Evolutionary conservation across 1,140 invertebrate genomes (phyloP).

Genomic region (Drosophila persimilis): DNA sequence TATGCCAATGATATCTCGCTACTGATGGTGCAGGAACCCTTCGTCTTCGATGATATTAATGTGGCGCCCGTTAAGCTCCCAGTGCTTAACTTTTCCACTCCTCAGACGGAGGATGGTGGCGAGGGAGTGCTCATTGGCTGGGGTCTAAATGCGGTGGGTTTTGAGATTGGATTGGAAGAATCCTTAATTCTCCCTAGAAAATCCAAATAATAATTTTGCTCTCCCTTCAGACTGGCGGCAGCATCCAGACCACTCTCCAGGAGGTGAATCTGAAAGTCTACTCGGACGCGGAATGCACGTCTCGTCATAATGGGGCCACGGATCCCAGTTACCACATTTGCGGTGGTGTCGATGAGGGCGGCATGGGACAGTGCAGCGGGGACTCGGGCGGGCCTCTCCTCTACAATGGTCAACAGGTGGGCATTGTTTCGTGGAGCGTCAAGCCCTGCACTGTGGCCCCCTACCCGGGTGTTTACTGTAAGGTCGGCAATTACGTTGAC

Average conservation of each 20-base stretch:
- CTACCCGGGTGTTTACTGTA: constrained; percentile 84
- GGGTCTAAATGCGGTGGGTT: constrained; percentile 71
- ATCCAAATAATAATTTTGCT: not conserved
- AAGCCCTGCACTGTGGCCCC: constrained; percentile 82
- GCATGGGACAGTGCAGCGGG: constrained; percentile 84
- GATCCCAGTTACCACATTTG: constrained; percentile 79
- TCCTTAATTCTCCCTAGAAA: not conserved
- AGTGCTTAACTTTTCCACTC: constrained; percentile 40
- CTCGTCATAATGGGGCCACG: constrained; percentile 53
- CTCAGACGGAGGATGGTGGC: constrained; percentile 53
- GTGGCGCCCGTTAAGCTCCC: constrained; percentile 67
- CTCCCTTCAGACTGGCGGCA: constrained; percentile 73
- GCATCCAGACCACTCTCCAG: constrained; percentile 70
- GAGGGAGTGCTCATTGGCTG: constrained; percentile 70
- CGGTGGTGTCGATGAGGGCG: constrained; percentile 82
- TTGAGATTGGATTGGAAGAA: not conserved
- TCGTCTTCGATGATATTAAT: constrained; percentile 56
- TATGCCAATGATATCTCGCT: constrained; percentile 78
- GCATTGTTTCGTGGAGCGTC: constrained; percentile 83
- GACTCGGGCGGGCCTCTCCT: constrained; percentile 84
- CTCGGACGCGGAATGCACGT: constrained; percentile 72
- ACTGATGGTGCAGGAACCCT: constrained; percentile 52
- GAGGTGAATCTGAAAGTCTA: constrained; percentile 80
- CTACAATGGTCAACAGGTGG: constrained; percentile 67
- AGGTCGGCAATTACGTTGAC: constrained; percentile 82